A percentile compares a stretch with the other conserved stretches of the same genome.
These are phyloP conservation scores for Montifringilla adamsi DNA, from an alignment of 2,113 vertebrate genomes.

Conservation along the genomic window DNA sequence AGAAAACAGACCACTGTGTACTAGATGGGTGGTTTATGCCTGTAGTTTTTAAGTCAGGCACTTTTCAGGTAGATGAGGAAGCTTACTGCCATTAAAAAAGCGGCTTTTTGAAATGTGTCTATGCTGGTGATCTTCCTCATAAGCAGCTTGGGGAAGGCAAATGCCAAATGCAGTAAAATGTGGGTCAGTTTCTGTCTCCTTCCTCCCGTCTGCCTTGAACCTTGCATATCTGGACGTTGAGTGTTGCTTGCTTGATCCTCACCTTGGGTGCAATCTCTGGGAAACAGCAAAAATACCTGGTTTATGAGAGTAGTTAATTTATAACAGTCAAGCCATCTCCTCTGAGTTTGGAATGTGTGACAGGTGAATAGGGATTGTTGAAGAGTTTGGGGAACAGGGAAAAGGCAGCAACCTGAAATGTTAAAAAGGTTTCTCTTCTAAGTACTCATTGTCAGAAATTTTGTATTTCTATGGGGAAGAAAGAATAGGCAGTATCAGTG, in stretches of 20 bases:
- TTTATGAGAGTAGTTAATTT: background rate
- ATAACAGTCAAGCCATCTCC: background rate
- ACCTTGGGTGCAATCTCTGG: background rate
- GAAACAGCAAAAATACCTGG: background rate
- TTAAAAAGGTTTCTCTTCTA: background rate
- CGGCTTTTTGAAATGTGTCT: background rate
- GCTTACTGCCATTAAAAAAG: background rate
- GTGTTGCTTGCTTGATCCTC: background rate
- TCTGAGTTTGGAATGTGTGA: background rate
- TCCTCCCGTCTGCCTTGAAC: accelerated
- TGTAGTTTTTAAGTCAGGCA: background rate
- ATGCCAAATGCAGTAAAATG: background rate
- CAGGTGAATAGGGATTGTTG: background rate
- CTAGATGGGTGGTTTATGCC: background rate
- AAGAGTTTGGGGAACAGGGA: background rate
- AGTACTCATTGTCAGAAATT: background rate
- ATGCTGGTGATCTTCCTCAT: background rate
- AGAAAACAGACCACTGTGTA: background rate
- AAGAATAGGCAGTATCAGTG: background rate
- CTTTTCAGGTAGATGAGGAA: background rate
- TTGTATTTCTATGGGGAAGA: background rate
- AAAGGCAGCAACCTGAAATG: background rate
- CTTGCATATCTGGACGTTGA: background rate
- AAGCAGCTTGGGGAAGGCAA: background rate
- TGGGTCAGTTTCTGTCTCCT: background rate